Evolutionary conservation across 2,113 vertebrate species (phyloP).

Genomic region (Pelodiscus sinensis): DNA sequence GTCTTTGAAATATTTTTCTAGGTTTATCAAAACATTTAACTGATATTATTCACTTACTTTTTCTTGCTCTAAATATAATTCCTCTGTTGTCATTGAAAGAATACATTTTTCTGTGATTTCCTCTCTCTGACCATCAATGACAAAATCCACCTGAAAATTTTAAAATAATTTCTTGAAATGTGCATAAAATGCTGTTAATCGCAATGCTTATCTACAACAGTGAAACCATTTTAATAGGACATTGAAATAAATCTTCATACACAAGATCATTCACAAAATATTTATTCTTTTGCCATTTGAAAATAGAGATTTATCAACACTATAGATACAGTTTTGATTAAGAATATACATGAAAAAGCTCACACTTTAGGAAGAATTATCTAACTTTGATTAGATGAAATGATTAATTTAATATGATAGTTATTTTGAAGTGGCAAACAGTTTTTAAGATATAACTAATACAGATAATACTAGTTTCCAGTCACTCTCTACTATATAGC

Average conservation of each 20-base stretch:
- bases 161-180: neutral
- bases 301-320: neutral
- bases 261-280: rapidly evolving
- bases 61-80: slow-evolving; percentile 33
- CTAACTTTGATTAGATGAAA: neutral
- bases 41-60: slow-evolving; percentile 46
- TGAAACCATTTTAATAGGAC: neutral
- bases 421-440: neutral
- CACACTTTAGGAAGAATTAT: neutral
- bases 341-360: neutral
- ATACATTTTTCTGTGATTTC: slow-evolving; percentile 66
- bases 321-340: neutral
- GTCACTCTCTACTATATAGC: neutral
- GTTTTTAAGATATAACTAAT: neutral
- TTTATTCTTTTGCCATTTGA: neutral
- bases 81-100: slow-evolving; percentile 54
- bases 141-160: slow-evolving; percentile 49
- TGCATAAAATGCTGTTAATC: neutral
- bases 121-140: slow-evolving; percentile 41
- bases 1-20: neutral
- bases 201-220: neutral
- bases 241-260: neutral
- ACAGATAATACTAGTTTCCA: neutral
- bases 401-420: neutral
- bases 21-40: neutral